phyloP scores from a whole-genome alignment of 1,140 invertebrate species.

The Papilio xuthus region DNA sequence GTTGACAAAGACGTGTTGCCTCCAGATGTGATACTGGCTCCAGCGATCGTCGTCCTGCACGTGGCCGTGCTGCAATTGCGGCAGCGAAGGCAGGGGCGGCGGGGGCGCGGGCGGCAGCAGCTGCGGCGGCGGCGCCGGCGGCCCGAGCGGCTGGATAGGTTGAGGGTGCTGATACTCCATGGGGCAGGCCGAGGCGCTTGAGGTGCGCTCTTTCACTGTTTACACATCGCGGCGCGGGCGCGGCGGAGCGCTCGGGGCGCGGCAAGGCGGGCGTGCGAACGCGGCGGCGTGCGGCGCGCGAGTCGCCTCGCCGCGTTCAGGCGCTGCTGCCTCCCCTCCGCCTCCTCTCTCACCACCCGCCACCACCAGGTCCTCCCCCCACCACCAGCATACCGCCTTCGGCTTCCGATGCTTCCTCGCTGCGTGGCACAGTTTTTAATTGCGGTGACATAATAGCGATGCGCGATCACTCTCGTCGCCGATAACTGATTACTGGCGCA shows the following conservation, averaged over 20 bases:
- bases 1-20: constrained; percentile 84
- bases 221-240: constrained; percentile 69
- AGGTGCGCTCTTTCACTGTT: constrained; percentile 59
- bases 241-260: constrained; percentile 45
- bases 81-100: constrained; percentile 71
- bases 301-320: constrained; percentile 42
- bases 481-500: constrained; percentile 60
- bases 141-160: constrained; percentile 64
- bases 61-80: constrained; percentile 74
- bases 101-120: constrained; percentile 64
- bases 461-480: constrained; percentile 66
- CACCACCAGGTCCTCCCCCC: constrained; percentile 40
- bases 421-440: constrained; percentile 58
- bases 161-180: constrained; percentile 73
- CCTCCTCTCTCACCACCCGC: constrained; percentile 44
- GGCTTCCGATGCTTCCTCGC: constrained; percentile 44
- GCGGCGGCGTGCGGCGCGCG: constrained; percentile 54
- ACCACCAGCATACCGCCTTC: constrained; percentile 35
- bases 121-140: constrained; percentile 68
- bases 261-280: constrained; percentile 58
- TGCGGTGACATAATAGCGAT: constrained; percentile 62
- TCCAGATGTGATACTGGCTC: constrained; percentile 84
- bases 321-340: constrained; percentile 44
- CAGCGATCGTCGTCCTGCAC: constrained; percentile 80
- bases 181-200: constrained; percentile 49